Conservation (phyloP, 2,113 vertebrate species). For the Hassar affinis region DNA sequence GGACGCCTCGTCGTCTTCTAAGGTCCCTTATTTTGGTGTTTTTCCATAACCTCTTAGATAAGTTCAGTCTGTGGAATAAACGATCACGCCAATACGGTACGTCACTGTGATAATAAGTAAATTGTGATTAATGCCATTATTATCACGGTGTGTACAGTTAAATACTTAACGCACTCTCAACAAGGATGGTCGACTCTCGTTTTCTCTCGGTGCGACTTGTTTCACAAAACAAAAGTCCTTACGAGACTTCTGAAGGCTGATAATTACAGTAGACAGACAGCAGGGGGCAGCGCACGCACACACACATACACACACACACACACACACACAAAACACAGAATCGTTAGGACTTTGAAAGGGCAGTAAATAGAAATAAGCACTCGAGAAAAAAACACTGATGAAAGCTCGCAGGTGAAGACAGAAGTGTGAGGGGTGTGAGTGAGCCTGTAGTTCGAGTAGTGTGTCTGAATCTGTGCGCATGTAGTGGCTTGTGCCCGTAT, state of each 20-base stretch:
- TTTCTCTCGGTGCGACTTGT: background rate
- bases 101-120: background rate
- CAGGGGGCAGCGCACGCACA: slow-evolving; percentile 54
- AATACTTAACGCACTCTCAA: background rate
- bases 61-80: background rate
- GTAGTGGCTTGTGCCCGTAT: background rate
- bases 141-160: background rate
- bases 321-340: background rate
- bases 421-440: background rate
- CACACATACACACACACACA: background rate
- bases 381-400: slow-evolving; percentile 1
- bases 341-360: background rate
- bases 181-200: background rate
- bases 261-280: slow-evolving; percentile 38
- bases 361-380: background rate
- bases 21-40: slow-evolving; percentile 5
- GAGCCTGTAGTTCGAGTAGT: background rate
- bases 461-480: slow-evolving; percentile 6
- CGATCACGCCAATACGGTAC: background rate
- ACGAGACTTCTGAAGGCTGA: background rate
- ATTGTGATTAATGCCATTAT: slow-evolving; percentile 10
- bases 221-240: background rate
- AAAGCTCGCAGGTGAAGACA: background rate
- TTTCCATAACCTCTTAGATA: background rate
- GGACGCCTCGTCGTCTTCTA: background rate